A percentile compares a stretch with the other conserved stretches of the same genome.
Conservation (phyloP, 37 sponge, comb jelly and placozoan species). For the Aphrocallistes beatrix region DNA sequence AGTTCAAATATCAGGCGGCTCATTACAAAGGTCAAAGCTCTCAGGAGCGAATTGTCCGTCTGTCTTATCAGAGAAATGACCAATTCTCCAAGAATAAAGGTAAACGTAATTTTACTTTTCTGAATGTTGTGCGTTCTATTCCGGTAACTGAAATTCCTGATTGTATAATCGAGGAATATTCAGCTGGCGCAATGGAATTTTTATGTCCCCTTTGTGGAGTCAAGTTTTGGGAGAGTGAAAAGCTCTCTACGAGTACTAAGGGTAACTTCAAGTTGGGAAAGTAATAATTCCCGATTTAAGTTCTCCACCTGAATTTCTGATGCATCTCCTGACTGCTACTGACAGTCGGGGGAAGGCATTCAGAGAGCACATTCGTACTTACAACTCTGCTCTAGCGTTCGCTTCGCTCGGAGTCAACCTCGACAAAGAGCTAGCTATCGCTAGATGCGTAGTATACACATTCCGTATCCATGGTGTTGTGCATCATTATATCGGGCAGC, state of each 20-base stretch:
- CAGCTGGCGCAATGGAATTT: neutral
- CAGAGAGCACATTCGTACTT: neutral
- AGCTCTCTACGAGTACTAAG: neutral
- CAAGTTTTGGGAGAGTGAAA: neutral
- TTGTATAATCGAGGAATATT: neutral
- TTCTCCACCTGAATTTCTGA: neutral
- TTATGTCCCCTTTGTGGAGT: neutral
- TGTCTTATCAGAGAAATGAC: no score
- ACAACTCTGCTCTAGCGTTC: neutral
- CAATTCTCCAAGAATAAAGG: no score
- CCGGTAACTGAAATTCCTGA: conserved; percentile 4
- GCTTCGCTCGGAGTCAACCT: no score
- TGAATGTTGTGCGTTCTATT: no score
- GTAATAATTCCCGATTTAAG: neutral
- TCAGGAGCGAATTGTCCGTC: no score
- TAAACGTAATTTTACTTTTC: no score
- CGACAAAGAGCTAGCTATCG: neutral
- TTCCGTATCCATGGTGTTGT: neutral
- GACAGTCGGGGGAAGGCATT: neutral
- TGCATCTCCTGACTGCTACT: neutral
- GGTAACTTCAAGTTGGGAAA: neutral
- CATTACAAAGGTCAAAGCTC: no score
- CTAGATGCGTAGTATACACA: neutral
- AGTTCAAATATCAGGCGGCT: no score
- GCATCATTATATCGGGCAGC: neutral